phyloP scores from a whole-genome alignment of 2,888 invertebrate genomes.

The Xestia xanthographa region DNA sequence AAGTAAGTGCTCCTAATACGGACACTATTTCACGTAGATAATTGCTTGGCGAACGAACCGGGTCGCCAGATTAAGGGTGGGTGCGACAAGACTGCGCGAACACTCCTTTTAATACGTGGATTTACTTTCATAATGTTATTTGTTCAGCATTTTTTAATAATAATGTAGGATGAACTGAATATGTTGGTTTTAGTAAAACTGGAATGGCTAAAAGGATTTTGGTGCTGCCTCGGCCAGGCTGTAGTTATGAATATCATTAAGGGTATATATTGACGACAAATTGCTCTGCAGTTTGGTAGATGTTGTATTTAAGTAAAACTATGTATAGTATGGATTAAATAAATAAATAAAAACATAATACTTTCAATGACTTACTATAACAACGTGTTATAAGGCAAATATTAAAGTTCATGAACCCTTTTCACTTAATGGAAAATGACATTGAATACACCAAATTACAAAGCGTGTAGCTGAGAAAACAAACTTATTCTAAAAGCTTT shows the following conservation, averaged over 20 bases:
- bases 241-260: slow-evolving; percentile 40
- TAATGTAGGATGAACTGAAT: slow-evolving; percentile 49
- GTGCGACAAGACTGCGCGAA: slow-evolving; percentile 73
- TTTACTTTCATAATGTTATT: slow-evolving; percentile 66
- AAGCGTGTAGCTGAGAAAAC: not conserved
- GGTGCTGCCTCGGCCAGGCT: not conserved
- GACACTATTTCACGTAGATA: slow-evolving; percentile 88
- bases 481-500: slow-evolving; percentile 1
- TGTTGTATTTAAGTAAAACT: no score
- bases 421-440: slow-evolving; percentile 2
- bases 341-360: no score
- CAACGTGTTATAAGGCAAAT: not conserved
- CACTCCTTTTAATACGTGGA: slow-evolving; percentile 73
- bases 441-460: not conserved
- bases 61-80: slow-evolving; percentile 78
- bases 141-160: slow-evolving; percentile 62
- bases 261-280: no score
- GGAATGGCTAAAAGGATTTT: slow-evolving; percentile 29
- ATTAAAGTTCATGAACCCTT: slow-evolving; percentile 8
- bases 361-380: slow-evolving; percentile 7
- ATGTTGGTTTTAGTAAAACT: slow-evolving; percentile 35
- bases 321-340: no score
- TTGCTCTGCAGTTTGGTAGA: no score
- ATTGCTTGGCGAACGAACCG: slow-evolving; percentile 84
- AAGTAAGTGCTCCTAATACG: slow-evolving; percentile 87